Conservation (phyloP, 2,797 vertebrate genomes). For the Mormyrus proboscirostris region DNA sequence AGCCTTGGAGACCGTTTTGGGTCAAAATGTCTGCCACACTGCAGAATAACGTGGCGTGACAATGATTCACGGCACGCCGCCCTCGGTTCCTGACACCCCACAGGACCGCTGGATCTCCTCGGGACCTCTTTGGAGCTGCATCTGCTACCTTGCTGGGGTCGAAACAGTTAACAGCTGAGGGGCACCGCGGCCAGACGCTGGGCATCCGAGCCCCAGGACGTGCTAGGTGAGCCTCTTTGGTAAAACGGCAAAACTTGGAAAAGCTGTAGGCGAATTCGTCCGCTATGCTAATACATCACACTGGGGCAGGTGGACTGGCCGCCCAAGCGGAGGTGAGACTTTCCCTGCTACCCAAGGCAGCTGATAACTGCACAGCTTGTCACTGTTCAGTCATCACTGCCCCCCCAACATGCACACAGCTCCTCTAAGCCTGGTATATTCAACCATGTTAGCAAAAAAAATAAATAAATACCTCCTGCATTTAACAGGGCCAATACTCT, state of each 20-base stretch:
- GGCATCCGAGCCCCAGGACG: not conserved
- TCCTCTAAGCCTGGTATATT: not conserved
- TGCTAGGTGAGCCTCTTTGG: not conserved
- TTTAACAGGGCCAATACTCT: not conserved
- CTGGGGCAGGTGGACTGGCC: not conserved
- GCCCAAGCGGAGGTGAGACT: not conserved
- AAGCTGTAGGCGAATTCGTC: not conserved
- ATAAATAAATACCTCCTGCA: not conserved
- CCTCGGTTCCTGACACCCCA: not conserved
- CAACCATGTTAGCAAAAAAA: not conserved
- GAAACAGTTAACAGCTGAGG: not conserved
- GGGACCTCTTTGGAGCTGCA: not conserved
- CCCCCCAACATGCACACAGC: not conserved
- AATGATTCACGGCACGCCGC: not conserved
- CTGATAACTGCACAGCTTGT: not conserved
- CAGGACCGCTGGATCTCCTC: not conserved
- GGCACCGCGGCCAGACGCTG: not conserved
- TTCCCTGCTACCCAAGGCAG: not conserved
- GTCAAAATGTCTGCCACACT: not conserved
- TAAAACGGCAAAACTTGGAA: not conserved
- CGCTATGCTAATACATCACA: not conserved
- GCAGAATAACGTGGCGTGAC: not conserved
- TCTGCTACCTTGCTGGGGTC: not conserved
- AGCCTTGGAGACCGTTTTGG: not conserved
- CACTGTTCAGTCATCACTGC: constrained; percentile 6